Evolutionary conservation across 2,888 invertebrate genomes (phyloP), one percentile per base, ranked within the genome.

Genomic region (Phaonia tiefii): DNA sequence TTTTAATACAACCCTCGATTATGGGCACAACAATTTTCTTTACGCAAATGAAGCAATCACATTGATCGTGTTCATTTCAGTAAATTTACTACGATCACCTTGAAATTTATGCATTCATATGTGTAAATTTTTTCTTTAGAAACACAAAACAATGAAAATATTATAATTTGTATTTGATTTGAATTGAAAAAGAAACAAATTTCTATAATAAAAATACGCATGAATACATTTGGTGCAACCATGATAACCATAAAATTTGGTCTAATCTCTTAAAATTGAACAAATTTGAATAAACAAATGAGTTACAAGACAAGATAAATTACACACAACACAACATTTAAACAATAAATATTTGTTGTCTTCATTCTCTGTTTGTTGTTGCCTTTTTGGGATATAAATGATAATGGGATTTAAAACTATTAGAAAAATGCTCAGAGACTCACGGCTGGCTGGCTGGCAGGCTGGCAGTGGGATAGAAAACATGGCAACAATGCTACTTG

Each of bases 281-380:
- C 37, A 37, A 75, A 75, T 75, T 63, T 75, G 20, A 75, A 75
- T 70, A 75, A 22, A 67, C 65, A 67, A 67, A 75, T 67, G 44
- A 37, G 37, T 75, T 46, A 31, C 67, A 56, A 49, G 44, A 74
- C 42, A 66, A 74, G 54, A 15, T 60, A 60, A 17, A 60, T 31
- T 31, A 31, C 31, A 3, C 3, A 31, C 8, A 60, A 60, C 60
- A 60, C 37, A 60, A 39, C 37, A 11, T 54, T 54, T 25, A 4
- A 25, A 54, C 54, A 54, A 54, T 54, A 54, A 2, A 22, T 13
- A 54, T 13, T 54, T 22, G 22, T 51, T 17, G 17, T 44, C n/a
- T 44, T n/a, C 11, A 10, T 44, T 44, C 7, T 44, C 2, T 44
- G 44, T 44, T 10, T 5, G 44, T 2, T 11, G 22, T 54, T 54